Evolutionary conservation across 1,140 invertebrate genomes (phyloP).

Genomic region (Metopolophium dirhodum): DNA sequence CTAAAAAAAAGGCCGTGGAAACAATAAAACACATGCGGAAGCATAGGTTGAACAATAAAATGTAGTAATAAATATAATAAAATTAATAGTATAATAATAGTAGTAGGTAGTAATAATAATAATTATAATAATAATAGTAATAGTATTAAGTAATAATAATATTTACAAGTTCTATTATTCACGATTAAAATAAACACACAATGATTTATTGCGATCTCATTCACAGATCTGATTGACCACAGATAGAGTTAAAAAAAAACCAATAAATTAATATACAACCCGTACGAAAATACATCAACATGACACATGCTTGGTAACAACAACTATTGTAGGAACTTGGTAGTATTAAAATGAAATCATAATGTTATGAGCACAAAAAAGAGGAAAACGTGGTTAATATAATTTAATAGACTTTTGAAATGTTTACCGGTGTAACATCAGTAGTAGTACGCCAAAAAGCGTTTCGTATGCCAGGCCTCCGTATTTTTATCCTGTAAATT

Average conservation of each 20-base stretch:
- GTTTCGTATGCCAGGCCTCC: neutral
- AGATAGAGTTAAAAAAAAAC: conserved; percentile 47
- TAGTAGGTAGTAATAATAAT: conserved; percentile 9
- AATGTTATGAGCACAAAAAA: neutral
- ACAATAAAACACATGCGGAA: conserved; percentile 54
- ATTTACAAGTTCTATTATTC: conserved; percentile 48
- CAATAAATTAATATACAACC: conserved; percentile 40
- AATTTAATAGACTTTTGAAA: neutral
- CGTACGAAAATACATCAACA: conserved; percentile 43
- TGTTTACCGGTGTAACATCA: conserved; percentile 7
- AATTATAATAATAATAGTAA: conserved; percentile 2
- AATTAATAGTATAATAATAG: conserved; percentile 31
- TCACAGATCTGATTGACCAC: conserved; percentile 12
- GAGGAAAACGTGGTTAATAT: neutral
- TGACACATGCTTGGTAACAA: conserved; percentile 47
- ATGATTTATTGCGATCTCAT: conserved; percentile 53
- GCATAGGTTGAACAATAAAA: conserved; percentile 36
- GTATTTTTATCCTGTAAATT: neutral
- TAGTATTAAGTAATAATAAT: conserved; percentile 48
- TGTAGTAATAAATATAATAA: conserved; percentile 26
- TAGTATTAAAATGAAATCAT: conserved; percentile 37
- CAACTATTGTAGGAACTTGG: conserved; percentile 41
- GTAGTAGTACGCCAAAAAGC: neutral
- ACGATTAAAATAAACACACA: conserved; percentile 45
- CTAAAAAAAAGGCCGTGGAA: conserved; percentile 1